A percentile compares a stretch with the other conserved stretches of the same genome.
These are phyloP conservation scores for Rhadina sibilatrix DNA, from an alignment of 2,113 vertebrate species.

Conservation along the genomic window DNA sequence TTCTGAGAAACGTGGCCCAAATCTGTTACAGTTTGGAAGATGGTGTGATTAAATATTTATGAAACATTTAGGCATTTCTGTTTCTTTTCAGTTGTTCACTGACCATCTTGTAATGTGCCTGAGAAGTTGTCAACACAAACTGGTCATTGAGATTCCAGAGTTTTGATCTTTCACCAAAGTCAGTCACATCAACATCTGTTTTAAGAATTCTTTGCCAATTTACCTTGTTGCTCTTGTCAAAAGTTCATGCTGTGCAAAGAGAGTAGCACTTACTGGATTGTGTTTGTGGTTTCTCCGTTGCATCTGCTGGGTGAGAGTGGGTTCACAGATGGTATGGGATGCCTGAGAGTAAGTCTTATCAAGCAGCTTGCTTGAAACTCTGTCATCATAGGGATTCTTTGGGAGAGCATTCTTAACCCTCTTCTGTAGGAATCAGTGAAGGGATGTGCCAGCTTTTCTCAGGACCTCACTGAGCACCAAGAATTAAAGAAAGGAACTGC, in stretches of 20 bases:
- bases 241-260: not conserved
- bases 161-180: not conserved
- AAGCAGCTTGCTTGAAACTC: not conserved
- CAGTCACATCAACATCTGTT: not conserved
- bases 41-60: not conserved
- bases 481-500: not conserved
- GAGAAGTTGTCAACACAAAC: not conserved
- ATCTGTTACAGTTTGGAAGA: not conserved
- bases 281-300: not conserved
- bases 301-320: not conserved
- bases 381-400: not conserved
- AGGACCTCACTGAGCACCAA: not conserved
- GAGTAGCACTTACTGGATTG: not conserved
- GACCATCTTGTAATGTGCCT: not conserved
- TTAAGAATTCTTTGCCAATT: not conserved
- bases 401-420: not conserved
- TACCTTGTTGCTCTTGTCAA: not conserved
- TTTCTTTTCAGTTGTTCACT: not conserved
- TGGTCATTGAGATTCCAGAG: not conserved
- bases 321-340: not conserved
- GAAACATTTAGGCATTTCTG: not conserved
- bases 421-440: not conserved
- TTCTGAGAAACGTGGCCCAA: not conserved
- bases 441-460: not conserved
- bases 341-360: not conserved